A percentile compares a stretch with the other conserved stretches of the same genome.
phyloP scores from a whole-genome alignment of 2,888 invertebrate genomes.

The Sipha maydis region DNA sequence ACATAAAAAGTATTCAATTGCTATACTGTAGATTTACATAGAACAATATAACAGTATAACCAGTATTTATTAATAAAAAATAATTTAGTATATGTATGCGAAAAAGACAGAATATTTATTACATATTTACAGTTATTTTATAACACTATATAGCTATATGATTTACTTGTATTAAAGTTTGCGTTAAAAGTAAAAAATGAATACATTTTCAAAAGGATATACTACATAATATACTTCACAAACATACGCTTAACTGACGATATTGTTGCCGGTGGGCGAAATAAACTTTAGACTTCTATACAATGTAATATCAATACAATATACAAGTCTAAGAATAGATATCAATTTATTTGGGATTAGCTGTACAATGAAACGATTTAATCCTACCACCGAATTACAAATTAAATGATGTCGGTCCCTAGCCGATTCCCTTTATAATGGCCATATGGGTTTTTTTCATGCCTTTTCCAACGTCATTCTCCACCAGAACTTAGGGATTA shows the following conservation, averaged over 20 bases:
- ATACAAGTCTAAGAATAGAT: conserved; percentile 39
- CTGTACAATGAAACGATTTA: conserved; percentile 46
- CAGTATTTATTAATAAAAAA: no score
- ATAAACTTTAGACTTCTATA: not conserved
- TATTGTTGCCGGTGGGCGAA: not conserved
- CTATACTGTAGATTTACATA: no score
- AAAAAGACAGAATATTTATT: no score
- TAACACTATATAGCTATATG: not conserved
- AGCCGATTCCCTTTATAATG: conserved; percentile 34
- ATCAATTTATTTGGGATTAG: conserved; percentile 51
- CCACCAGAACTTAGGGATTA: conserved; percentile 57
- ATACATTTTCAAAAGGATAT: not conserved
- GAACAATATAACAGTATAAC: no score
- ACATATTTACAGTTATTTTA: not conserved
- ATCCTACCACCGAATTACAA: conserved; percentile 54
- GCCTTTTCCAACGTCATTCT: conserved; percentile 48
- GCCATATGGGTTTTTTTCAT: conserved; percentile 53
- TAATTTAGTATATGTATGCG: no score
- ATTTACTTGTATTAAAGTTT: not conserved
- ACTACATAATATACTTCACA: not conserved
- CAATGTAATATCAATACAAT: not conserved
- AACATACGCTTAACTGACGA: not conserved
- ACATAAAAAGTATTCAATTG: no score
- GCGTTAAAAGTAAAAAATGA: not conserved
- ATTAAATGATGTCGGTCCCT: conserved; percentile 57